A percentile compares a stretch with the other conserved stretches of the same genome.
phyloP scores from a whole-genome alignment of 1,140 invertebrate genomes.

The Lucilia cuprina region DNA sequence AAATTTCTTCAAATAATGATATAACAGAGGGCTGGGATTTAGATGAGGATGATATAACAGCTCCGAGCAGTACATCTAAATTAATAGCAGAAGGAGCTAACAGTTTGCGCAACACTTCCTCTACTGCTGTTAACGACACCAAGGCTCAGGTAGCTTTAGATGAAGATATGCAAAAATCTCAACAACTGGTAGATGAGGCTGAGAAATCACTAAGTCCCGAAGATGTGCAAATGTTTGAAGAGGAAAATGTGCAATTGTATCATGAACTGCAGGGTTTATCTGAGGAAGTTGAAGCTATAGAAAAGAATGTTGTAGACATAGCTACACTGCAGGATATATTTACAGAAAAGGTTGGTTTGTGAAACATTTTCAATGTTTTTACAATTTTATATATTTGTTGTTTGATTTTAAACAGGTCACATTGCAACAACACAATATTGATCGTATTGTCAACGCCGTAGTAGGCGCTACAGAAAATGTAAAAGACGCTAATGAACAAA shows the following conservation, averaged over 20 bases:
- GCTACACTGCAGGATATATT: slow-evolving; percentile 96
- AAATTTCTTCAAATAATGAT: not conserved
- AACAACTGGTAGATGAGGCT: slow-evolving; percentile 57
- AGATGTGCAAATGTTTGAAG: slow-evolving; percentile 89
- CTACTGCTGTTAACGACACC: not conserved
- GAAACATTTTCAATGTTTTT: not conserved
- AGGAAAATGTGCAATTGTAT: slow-evolving; percentile 81
- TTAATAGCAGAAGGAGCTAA: not conserved
- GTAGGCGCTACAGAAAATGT: slow-evolving; percentile 94
- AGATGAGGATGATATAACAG: slow-evolving; percentile 2
- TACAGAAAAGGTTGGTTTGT: slow-evolving; percentile 84
- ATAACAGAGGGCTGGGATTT: not conserved
- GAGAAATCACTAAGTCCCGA: slow-evolving; percentile 79
- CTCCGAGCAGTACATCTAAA: not conserved
- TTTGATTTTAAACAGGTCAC: slow-evolving; percentile 65
- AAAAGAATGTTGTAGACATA: slow-evolving; percentile 94
- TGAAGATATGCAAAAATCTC: slow-evolving; percentile 54
- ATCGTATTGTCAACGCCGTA: slow-evolving; percentile 85
- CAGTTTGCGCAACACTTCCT: not conserved
- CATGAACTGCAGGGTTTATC: slow-evolving; percentile 84
- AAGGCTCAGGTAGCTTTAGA: slow-evolving; percentile 48
- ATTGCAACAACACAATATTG: slow-evolving; percentile 92
- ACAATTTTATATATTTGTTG: not conserved
- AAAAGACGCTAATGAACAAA: slow-evolving; percentile 95
- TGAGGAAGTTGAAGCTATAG: slow-evolving; percentile 84